Evolutionary conservation across 23 tunicate genomes (phyloP).

Genomic region (Oikopleura dioica): DNA sequence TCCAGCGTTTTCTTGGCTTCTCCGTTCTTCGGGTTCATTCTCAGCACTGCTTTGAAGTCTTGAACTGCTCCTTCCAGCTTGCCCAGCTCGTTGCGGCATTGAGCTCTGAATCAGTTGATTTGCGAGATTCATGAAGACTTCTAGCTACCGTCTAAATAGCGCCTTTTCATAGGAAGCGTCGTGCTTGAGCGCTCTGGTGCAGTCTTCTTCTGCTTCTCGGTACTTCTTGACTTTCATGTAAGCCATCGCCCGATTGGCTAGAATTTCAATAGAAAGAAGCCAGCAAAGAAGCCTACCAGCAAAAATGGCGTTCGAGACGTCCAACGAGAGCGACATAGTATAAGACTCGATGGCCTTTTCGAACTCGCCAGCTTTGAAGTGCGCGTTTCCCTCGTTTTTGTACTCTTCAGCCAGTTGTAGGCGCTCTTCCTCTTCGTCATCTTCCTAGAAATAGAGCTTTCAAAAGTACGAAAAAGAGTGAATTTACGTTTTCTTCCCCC

Average conservation of each 20-base stretch:
- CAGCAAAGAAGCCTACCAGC: neutral
- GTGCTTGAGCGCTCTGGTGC: neutral
- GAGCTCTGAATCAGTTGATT: neutral
- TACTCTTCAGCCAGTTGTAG: neutral
- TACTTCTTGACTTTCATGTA: neutral
- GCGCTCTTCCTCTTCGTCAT: neutral
- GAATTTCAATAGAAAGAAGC: too few species aligned
- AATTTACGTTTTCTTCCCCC: too few species aligned
- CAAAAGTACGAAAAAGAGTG: too few species aligned
- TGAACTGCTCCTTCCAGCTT: neutral
- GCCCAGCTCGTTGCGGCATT: neutral
- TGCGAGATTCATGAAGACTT: neutral
- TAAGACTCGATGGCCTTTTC: neutral
- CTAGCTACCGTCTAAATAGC: neutral
- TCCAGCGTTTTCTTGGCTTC: neutral
- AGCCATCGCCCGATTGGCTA: constrained; percentile 13
- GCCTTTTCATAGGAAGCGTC: constrained; percentile 10
- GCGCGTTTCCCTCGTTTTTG: neutral
- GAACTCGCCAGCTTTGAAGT: neutral
- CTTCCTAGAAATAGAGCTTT: too few species aligned
- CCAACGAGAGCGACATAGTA: neutral
- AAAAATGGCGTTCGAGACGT: neutral
- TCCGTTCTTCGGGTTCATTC: neutral
- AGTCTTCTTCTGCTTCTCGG: neutral
- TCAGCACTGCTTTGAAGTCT: neutral